Evolutionary conservation across 1,140 invertebrate species (phyloP).

Genomic region (Drosophila ogumai): DNA sequence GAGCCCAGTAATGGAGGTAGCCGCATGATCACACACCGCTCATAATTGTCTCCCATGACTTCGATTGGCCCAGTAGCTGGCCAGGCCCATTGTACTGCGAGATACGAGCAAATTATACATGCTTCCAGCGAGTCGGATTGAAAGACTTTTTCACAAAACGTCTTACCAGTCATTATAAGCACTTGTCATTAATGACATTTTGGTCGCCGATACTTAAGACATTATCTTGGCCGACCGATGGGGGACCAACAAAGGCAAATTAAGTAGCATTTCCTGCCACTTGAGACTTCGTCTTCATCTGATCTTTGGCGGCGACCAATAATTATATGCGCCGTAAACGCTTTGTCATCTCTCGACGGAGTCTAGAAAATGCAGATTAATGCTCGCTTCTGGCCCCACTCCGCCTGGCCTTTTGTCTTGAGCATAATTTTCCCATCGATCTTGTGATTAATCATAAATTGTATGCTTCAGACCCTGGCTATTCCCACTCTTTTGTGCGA

Average conservation of each 20-base stretch:
- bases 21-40: constrained; percentile 42
- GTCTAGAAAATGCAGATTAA: constrained; percentile 81
- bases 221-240: constrained; percentile 36
- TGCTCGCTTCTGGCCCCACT: constrained; percentile 49
- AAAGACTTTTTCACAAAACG: constrained; percentile 51
- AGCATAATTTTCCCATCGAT: constrained; percentile 83
- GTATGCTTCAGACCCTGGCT: constrained; percentile 33
- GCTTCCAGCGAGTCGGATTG: constrained; percentile 41
- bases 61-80: constrained; percentile 34
- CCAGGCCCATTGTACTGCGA: constrained; percentile 24
- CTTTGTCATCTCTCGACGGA: constrained; percentile 73
- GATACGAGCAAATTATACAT: constrained; percentile 64
- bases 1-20: constrained; percentile 21
- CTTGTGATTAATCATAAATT: constrained; percentile 84
- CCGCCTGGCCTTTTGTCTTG: constrained; percentile 70
- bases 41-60: constrained; percentile 53
- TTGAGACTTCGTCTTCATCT: constrained; percentile 62
- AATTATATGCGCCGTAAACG: constrained; percentile 81
- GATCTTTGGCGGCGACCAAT: constrained; percentile 79
- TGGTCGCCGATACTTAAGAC: constrained; percentile 72
- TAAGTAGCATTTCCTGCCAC: constrained; percentile 82
- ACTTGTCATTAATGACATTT: constrained; percentile 83
- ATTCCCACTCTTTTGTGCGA: constrained; percentile 52
- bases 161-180: constrained; percentile 72
- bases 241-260: constrained; percentile 59